Percentiles rank a stretch among this genome's conserved stretches.
phyloP scores from a whole-genome alignment of 2,113 vertebrate genomes.

The Zapus hudsonius region DNA sequence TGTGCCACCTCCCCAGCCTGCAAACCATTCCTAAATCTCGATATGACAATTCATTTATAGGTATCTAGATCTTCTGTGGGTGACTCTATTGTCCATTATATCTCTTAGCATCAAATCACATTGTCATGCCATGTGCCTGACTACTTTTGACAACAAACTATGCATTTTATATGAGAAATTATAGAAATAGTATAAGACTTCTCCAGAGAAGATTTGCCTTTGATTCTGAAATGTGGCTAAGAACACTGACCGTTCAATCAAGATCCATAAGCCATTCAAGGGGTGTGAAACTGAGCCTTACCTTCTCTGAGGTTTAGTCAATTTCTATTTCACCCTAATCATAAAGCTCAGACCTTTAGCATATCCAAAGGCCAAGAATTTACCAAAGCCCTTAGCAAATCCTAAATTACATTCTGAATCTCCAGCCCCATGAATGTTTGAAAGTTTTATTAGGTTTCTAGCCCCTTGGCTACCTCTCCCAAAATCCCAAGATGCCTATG shows the following conservation, averaged over 20 bases:
- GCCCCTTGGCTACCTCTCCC: neutral
- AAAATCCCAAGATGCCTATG: neutral
- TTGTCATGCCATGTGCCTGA: neutral
- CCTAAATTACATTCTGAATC: neutral
- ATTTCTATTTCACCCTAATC: slow-evolving; percentile 30
- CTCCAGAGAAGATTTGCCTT: slow-evolving; percentile 25
- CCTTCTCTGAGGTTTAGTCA: neutral
- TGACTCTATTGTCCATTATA: slow-evolving; percentile 17
- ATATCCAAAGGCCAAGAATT: neutral
- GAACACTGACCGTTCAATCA: neutral
- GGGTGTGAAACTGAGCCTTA: neutral
- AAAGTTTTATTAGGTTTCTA: slow-evolving; percentile 28
- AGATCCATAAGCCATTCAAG: neutral
- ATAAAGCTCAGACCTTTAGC: slow-evolving; percentile 22
- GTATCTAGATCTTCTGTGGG: neutral
- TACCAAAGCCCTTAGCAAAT: neutral
- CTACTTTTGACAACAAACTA: neutral
- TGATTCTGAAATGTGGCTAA: slow-evolving; percentile 1
- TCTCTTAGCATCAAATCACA: slow-evolving; percentile 41
- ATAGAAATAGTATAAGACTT: slow-evolving; percentile 55
- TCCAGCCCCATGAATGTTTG: neutral
- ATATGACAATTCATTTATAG: neutral
- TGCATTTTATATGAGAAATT: slow-evolving; percentile 14
- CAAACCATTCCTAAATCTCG: slow-evolving; percentile 1
- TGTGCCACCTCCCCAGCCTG: neutral